These are phyloP conservation scores for Aleiodes sp. DNA, from an alignment of 1,140 invertebrate species.

Conservation along the genomic window DNA sequence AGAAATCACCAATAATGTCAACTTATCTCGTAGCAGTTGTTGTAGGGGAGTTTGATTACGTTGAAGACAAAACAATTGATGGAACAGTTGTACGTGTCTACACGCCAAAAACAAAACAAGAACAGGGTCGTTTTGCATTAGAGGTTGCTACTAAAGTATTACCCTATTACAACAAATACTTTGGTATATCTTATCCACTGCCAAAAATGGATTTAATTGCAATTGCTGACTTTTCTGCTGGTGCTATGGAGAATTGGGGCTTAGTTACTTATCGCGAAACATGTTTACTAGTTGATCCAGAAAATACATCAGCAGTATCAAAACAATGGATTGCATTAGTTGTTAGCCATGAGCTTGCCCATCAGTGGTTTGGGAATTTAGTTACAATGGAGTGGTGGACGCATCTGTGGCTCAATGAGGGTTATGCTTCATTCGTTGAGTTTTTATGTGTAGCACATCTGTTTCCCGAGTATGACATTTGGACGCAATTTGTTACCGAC, in stretches of 20 bases:
- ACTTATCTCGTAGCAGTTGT: slow-evolving; percentile 94
- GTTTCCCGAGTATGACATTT: slow-evolving; percentile 93
- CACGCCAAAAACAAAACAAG: slow-evolving; percentile 89
- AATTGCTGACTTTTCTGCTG: slow-evolving; percentile 90
- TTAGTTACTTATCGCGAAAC: slow-evolving; percentile 85
- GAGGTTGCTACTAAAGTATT: slow-evolving; percentile 86
- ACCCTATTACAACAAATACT: slow-evolving; percentile 94
- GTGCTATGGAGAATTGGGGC: slow-evolving; percentile 98
- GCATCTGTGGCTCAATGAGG: slow-evolving; percentile 91
- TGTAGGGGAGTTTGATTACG: slow-evolving; percentile 93
- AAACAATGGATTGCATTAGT: slow-evolving; percentile 90
- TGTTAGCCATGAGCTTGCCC: slow-evolving; percentile 88
- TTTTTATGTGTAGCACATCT: slow-evolving; percentile 87
- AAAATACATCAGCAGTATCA: slow-evolving; percentile 83
- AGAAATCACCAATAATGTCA: slow-evolving; percentile 93
- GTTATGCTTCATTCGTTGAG: slow-evolving; percentile 90
- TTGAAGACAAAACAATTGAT: slow-evolving; percentile 83
- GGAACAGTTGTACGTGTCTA: slow-evolving; percentile 90
- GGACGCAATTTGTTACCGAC: slow-evolving; percentile 91
- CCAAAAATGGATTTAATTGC: slow-evolving; percentile 97
- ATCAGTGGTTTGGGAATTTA: slow-evolving; percentile 90
- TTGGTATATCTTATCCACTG: slow-evolving; percentile 93
- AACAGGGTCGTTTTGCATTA: slow-evolving; percentile 92
- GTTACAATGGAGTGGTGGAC: slow-evolving; percentile 94
- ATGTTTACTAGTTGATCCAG: slow-evolving; percentile 82